Evolutionary conservation across 2,113 vertebrate species (phyloP).

Genomic region (Glareola pratincola): DNA sequence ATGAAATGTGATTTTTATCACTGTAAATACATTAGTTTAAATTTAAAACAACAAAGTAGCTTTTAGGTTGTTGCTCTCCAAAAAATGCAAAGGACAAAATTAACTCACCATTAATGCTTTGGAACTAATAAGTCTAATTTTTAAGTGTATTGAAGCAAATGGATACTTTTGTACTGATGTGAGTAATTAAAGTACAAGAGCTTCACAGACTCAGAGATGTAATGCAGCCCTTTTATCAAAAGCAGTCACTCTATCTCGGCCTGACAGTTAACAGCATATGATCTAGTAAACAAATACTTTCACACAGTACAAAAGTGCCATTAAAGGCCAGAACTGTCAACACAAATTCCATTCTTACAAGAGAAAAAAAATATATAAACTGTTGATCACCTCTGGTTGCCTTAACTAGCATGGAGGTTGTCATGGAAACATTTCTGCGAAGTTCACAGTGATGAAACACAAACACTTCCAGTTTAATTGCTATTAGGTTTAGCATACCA

Average conservation of each 20-base stretch:
- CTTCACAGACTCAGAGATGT: constrained; percentile 83
- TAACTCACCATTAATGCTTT: constrained; percentile 79
- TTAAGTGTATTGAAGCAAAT: constrained; percentile 79
- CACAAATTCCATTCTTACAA: constrained; percentile 93
- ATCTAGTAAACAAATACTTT: constrained; percentile 98
- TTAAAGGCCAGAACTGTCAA: constrained; percentile 99
- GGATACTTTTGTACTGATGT: constrained; percentile 83
- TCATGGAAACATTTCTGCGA: constrained; percentile 95
- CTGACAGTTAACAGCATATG: constrained; percentile 94
- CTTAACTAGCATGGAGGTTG: constrained; percentile 97
- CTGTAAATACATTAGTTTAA: neutral
- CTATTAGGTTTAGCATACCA: constrained; percentile 86
- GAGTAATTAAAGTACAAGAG: constrained; percentile 87
- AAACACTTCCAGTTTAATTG: constrained; percentile 92
- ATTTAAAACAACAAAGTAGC: constrained; percentile 25
- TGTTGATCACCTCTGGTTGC: constrained; percentile 97
- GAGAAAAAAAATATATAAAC: constrained; percentile 76
- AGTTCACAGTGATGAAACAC: constrained; percentile 91
- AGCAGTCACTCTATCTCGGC: constrained; percentile 84
- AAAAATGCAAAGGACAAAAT: constrained; percentile 66
- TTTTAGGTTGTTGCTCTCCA: constrained; percentile 18
- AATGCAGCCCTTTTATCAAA: constrained; percentile 91
- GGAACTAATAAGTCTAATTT: constrained; percentile 78
- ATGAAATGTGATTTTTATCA: neutral
- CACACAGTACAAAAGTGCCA: constrained; percentile 90